phyloP scores from a whole-genome alignment of 1,140 invertebrate genomes.

The Bactericera cockerelli region DNA sequence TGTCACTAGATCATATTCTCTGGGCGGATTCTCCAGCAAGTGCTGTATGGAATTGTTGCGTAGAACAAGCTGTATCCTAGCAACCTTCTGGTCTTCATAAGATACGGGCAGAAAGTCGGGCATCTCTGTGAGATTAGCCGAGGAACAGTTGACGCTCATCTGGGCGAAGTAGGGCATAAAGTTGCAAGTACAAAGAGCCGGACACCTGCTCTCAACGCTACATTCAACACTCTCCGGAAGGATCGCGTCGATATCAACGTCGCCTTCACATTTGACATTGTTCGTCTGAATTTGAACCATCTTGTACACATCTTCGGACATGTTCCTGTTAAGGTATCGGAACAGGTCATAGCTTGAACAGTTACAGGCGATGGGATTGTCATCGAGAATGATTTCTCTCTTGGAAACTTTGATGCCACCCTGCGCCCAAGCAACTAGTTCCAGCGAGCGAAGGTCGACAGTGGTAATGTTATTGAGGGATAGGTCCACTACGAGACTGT shows the following conservation, averaged over 20 bases:
- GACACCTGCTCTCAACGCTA: slow-evolving; percentile 29
- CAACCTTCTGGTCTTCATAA: not conserved
- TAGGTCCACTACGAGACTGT: slow-evolving; percentile 31
- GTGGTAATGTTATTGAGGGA: slow-evolving; percentile 35
- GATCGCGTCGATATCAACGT: slow-evolving; percentile 29
- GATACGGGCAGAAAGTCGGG: not conserved
- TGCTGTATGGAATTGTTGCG: slow-evolving; percentile 1
- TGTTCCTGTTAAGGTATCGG: slow-evolving; percentile 30
- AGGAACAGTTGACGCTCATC: slow-evolving; percentile 10
- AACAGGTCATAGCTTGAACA: slow-evolving; percentile 39
- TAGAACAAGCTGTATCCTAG: not conserved
- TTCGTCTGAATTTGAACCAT: slow-evolving; percentile 29
- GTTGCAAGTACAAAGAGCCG: slow-evolving; percentile 32
- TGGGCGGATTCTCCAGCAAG: not conserved
- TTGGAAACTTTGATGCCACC: slow-evolving; percentile 18
- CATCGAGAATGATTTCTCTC: slow-evolving; percentile 28
- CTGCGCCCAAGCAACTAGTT: slow-evolving; percentile 20
- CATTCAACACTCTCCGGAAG: slow-evolving; percentile 21
- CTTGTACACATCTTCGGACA: slow-evolving; percentile 25
- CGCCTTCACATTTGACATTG: slow-evolving; percentile 29
- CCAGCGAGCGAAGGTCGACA: slow-evolving; percentile 28
- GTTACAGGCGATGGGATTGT: slow-evolving; percentile 49
- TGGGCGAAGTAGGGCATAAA: slow-evolving; percentile 25
- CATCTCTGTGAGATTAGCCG: not conserved
- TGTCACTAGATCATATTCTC: not conserved